Percentiles rank a stretch among this genome's conserved stretches.
Conservation (phyloP, 2,113 vertebrate species). For the Anser brachyrhynchus region DNA sequence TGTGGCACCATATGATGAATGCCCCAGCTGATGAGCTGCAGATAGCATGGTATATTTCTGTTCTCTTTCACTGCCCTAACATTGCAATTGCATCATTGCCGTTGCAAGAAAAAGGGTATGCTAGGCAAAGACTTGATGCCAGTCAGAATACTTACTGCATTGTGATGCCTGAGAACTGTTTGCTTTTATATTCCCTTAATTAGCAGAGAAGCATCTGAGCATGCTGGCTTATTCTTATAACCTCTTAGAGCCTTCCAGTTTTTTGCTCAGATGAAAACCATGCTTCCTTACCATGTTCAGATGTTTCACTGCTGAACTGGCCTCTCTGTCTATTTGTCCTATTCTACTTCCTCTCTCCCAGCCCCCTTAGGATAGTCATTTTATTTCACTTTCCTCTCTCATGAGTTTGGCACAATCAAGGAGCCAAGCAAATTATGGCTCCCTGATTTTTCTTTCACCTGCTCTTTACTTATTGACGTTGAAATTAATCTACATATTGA, state of each 20-base stretch:
- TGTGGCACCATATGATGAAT: not conserved
- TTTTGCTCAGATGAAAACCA: conserved; percentile 5
- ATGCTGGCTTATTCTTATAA: not conserved
- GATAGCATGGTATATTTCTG: not conserved
- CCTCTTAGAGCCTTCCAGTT: not conserved
- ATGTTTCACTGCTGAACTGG: not conserved
- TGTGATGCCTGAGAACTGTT: not conserved
- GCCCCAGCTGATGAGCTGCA: not conserved
- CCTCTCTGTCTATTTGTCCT: not conserved
- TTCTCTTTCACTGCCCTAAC: not conserved
- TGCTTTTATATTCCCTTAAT: not conserved
- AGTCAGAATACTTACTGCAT: not conserved
- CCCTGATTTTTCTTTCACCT: not conserved
- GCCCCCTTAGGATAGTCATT: not conserved
- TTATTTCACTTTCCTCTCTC: conserved; percentile 13
- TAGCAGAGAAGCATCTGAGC: not conserved
- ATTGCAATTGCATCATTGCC: not conserved
- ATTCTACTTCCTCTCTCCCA: not conserved
- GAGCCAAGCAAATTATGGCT: not conserved
- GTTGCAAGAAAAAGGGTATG: not conserved
- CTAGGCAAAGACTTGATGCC: not conserved
- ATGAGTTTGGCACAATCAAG: not conserved
- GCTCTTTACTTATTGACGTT: not conserved
- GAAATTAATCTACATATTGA: not conserved
- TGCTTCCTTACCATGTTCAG: not conserved